A percentile compares a stretch with the other conserved stretches of the same genome.
Evolutionary conservation across 1,140 invertebrate genomes (phyloP).

Genomic region (Nilaparvata lugens): DNA sequence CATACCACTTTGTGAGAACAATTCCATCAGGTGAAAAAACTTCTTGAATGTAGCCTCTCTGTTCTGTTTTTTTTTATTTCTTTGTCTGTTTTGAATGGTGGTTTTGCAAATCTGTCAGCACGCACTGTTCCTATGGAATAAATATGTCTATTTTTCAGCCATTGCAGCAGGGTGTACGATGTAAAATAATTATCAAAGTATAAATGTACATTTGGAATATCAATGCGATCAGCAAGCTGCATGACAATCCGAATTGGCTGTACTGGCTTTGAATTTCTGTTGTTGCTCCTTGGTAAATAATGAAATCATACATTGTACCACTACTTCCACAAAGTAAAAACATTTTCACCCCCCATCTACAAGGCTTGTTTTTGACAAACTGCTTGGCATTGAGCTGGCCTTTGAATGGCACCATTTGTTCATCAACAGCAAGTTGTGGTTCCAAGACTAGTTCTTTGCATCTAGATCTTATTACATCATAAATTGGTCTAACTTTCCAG

Average conservation of each 20-base stretch:
- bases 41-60: no score
- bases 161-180: background rate
- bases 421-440: constrained; percentile 4
- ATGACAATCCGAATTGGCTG: background rate
- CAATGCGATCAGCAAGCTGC: background rate
- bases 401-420: constrained; percentile 14
- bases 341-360: background rate
- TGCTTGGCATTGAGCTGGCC: constrained; percentile 3
- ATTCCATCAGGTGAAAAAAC: no score
- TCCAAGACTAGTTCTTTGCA: background rate
- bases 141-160: background rate
- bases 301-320: background rate
- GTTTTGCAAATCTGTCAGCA: background rate
- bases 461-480: constrained; percentile 1
- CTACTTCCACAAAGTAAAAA: background rate
- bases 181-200: background rate
- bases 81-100: no score
- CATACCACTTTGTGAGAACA: no score
- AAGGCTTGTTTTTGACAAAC: background rate
- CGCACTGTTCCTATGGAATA: background rate
- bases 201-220: background rate
- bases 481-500: constrained; percentile 18
- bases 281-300: background rate
- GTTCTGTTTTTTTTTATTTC: no score
- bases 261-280: background rate